Evolutionary conservation across 2,888 invertebrate genomes (phyloP), one percentile per base, ranked within the genome.

Genomic region (Eupithecia vulgata): DNA sequence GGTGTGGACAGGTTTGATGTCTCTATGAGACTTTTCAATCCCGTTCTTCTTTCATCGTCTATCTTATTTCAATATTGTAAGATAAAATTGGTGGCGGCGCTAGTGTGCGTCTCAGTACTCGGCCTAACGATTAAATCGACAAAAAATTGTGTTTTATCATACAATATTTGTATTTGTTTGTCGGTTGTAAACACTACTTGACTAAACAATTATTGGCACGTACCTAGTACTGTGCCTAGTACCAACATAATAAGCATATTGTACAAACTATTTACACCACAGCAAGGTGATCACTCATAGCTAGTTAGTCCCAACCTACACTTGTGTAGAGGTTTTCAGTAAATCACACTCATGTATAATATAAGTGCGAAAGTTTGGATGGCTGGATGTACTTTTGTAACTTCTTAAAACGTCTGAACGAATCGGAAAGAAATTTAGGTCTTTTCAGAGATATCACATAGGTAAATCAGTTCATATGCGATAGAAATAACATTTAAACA

Each of bases 211-310:
- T 52, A 52, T 21, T 25, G 4, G 2, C 8, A 48, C 48, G 0
- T 52, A 21, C 21, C 25, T 12, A 21, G 21, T 52, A 52, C 52
- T 52, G 21, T 1, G 8, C 6, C 48, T 5, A 21, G 5, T 25
- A 48, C 8, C n/a, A n/a, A n/a, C 48, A 48, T n/a, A 48, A 48
- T 48, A n/a, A 48, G 48, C n/a, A n/a, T 48, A 48, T n/a, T 48
- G 17, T 45, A 45, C 45, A 15, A 17, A 45, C 17, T n/a, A n/a
- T 17, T 17, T 48, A 7, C 2, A 48, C 48, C 48, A 42, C n/a
- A 48, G 7, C 48, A 17, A 48, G n/a, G 15, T 42, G 1, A 15
- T 17, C 5, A 6, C 15, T 45, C 45, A 45, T 7, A n/a, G n/a
- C 6, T 1, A 45, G 13, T 45, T 15, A 45, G 5, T 13, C 13